Conservation (phyloP, 2,113 vertebrate genomes). For the Crotalus viridis region DNA sequence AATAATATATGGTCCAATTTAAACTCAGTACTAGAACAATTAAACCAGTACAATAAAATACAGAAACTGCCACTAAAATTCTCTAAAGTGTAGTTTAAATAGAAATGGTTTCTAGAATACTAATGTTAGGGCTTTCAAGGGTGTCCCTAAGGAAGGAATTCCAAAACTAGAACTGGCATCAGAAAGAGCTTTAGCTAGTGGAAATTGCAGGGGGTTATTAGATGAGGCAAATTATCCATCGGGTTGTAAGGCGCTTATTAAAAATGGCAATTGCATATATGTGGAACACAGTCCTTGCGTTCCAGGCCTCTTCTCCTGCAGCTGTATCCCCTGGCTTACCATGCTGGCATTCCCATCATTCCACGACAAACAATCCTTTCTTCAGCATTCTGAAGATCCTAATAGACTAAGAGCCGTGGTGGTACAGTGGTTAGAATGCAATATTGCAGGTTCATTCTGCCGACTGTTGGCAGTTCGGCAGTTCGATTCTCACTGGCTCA, state of each 20-base stretch:
- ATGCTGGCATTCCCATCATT: neutral
- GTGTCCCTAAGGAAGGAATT: neutral
- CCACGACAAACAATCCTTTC: no score
- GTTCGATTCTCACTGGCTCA: no score
- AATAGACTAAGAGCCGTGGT: no score
- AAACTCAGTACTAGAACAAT: constrained; percentile 21
- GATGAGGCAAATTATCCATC: neutral
- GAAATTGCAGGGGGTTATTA: neutral
- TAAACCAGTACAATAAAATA: constrained; percentile 30
- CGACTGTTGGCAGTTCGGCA: no score
- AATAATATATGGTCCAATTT: constrained; percentile 23
- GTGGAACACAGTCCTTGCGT: neutral
- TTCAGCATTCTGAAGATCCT: neutral
- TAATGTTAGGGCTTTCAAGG: constrained; percentile 7
- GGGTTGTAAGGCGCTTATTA: neutral
- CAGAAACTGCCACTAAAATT: constrained; percentile 25
- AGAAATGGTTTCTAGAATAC: constrained; percentile 10
- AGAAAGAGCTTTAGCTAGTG: neutral
- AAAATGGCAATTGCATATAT: neutral
- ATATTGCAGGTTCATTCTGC: no score
- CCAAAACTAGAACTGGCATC: neutral
- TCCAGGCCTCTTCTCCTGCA: neutral
- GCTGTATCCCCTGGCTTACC: neutral
- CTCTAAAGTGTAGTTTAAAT: constrained; percentile 20
- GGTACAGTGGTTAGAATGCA: no score